Conservation (phyloP, 2,113 vertebrate species). For the Macroglossus sobrinus region DNA sequence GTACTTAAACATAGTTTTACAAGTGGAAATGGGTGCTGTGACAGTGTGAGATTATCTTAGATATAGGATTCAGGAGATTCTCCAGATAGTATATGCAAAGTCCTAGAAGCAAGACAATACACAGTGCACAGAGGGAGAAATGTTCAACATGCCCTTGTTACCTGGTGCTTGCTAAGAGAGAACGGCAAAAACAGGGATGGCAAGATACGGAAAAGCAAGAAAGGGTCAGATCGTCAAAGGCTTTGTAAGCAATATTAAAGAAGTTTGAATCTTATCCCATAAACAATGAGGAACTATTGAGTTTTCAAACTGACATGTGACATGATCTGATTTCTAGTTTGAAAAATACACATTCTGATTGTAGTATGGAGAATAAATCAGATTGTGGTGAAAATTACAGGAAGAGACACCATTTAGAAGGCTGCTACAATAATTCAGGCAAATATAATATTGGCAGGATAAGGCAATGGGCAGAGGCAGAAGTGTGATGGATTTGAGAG, state of each 20-base stretch:
- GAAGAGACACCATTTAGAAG: background rate
- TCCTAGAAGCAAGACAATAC: background rate
- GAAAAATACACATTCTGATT: background rate
- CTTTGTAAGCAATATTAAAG: background rate
- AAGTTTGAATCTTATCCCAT: background rate
- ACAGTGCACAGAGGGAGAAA: background rate
- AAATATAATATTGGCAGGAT: background rate
- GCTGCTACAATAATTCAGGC: background rate
- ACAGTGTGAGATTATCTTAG: background rate
- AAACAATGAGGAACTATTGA: background rate
- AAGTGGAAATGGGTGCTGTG: background rate
- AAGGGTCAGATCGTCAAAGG: background rate
- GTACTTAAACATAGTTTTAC: background rate
- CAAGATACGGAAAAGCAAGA: background rate
- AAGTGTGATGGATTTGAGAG: background rate
- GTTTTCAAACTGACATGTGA: background rate
- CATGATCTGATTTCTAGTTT: background rate
- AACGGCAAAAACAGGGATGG: background rate
- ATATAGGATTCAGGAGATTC: accelerated
- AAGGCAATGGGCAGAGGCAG: background rate
- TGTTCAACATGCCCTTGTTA: background rate
- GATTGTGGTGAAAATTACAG: background rate
- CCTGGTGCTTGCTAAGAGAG: background rate
- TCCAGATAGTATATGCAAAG: background rate
- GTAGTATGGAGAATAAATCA: background rate